Conservation (phyloP, 2,113 vertebrate species). For the Misgurnus anguillicaudatus region DNA sequence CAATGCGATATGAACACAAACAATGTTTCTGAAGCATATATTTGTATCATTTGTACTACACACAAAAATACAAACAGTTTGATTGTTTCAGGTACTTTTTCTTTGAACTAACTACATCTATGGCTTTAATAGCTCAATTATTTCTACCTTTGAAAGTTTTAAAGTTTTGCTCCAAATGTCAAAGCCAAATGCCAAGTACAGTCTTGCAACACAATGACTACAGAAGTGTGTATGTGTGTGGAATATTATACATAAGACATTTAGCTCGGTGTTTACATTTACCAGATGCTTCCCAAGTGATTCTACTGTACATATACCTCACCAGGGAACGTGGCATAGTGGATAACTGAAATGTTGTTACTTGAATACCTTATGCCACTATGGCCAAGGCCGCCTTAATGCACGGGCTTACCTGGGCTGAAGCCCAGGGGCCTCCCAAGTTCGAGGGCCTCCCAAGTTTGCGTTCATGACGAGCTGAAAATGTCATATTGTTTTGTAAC, state of each 20-base stretch:
- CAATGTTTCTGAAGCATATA: not conserved
- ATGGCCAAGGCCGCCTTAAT: too few species aligned
- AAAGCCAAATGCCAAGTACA: not conserved
- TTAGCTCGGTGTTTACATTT: not conserved
- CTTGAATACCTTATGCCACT: too few species aligned
- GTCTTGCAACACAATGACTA: not conserved
- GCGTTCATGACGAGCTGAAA: too few species aligned
- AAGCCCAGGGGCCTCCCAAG: too few species aligned
- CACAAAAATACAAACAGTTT: not conserved
- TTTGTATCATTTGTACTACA: not conserved
- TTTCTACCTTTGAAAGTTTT: constrained; percentile 19
- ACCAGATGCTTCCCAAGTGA: not conserved
- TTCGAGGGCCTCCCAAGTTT: too few species aligned
- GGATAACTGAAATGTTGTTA: too few species aligned
- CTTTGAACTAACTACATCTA: not conserved
- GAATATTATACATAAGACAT: not conserved
- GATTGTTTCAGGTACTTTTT: not conserved
- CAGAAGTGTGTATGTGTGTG: not conserved
- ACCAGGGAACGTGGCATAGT: too few species aligned
- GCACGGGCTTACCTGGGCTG: too few species aligned
- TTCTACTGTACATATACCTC: too few species aligned
- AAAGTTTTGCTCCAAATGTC: constrained; percentile 3
- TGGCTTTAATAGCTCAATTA: not conserved
- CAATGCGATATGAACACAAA: not conserved
- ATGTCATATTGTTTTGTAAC: too few species aligned